Base-by-base conservation (phyloP, 2,888 invertebrate genomes). In the Caradrina clavipalpis region DNA sequence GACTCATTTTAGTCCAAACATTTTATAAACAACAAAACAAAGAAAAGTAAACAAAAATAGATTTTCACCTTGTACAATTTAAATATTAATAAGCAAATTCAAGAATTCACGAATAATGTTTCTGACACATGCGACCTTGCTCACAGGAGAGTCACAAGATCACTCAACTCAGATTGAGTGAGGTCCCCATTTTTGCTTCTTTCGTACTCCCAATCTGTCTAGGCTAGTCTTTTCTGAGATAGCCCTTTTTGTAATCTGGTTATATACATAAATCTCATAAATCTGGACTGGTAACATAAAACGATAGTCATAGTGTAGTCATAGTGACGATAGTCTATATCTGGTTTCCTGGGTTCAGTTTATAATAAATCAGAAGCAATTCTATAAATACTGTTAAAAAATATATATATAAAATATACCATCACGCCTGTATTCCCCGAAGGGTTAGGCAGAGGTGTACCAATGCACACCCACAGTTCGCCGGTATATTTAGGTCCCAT, bases 101-200 rank as follows among this genome's bases (percentile, higher is more conserved):
- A 21, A 61, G 45, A 10, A 59, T 0, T 22, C 60, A 53, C 31
- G 55, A 53, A 71, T 64, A 57, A 61, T 45, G 13, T 50, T 65
- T 78, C 17, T 54, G 53, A 72, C 71, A 53, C 53, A 53, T 39
- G 31, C 49, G 50, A 76, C 73, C 73, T 78, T 72, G 57, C 53
- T 49, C 45, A 54, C 50, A 65, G 55, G 47, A 53, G 51, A 69
- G 65, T 67, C 47, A 58, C 49, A 66, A 72, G 63, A 63, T 71
- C 74, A 73, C 74, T 76, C 67, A 73, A 76, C 77, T 54, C 66
- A 76, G 68, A 67, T 69, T 69, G 62, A 66, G 57, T 69, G 62
- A 53, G 53, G 55, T 35, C 45, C 26, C 65, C 31, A 58, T 59
- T 60, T 57, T 67, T 73, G 61, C 59, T 63, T 68, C 63, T 60